A percentile compares a stretch with the other conserved stretches of the same genome.
Evolutionary conservation across 2,888 invertebrate species (phyloP).

Genomic region (Exocentrus adspersus): DNA sequence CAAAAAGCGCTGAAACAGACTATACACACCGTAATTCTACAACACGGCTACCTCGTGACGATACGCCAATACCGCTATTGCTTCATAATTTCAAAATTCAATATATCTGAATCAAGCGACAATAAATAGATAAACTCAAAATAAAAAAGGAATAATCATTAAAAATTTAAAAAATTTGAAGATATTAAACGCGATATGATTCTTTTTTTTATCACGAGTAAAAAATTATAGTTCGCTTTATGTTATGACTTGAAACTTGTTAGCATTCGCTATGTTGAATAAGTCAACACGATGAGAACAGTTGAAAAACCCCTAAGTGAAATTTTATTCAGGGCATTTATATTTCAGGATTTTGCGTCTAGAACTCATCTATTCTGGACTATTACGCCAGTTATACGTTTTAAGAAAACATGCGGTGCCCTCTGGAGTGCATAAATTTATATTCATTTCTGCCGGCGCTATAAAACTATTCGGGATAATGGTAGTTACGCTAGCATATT

Average conservation of each 20-base stretch:
- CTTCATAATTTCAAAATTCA: too few species aligned
- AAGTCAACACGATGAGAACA: not conserved
- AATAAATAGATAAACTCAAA: too few species aligned
- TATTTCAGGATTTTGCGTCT: conserved; percentile 1
- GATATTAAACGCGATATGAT: too few species aligned
- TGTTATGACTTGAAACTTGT: not conserved
- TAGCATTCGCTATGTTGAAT: not conserved
- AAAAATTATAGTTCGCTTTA: too few species aligned
- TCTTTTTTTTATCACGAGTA: too few species aligned
- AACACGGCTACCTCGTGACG: too few species aligned
- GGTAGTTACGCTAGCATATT: conserved; percentile 29
- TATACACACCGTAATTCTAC: too few species aligned
- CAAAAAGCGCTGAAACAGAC: too few species aligned
- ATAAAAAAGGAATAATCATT: too few species aligned
- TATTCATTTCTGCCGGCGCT: conserved; percentile 28
- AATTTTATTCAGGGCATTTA: conserved; percentile 3
- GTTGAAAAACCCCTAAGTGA: not conserved
- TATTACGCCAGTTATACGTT: conserved; percentile 4
- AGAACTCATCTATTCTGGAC: not conserved
- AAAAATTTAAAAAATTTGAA: too few species aligned
- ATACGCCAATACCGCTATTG: too few species aligned
- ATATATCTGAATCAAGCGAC: too few species aligned
- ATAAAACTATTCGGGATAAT: conserved; percentile 28
- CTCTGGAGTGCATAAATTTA: conserved; percentile 24
- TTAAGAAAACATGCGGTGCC: conserved; percentile 29